Conservation (phyloP, 2,113 vertebrate genomes). For the Thamnophis sirtalis region DNA sequence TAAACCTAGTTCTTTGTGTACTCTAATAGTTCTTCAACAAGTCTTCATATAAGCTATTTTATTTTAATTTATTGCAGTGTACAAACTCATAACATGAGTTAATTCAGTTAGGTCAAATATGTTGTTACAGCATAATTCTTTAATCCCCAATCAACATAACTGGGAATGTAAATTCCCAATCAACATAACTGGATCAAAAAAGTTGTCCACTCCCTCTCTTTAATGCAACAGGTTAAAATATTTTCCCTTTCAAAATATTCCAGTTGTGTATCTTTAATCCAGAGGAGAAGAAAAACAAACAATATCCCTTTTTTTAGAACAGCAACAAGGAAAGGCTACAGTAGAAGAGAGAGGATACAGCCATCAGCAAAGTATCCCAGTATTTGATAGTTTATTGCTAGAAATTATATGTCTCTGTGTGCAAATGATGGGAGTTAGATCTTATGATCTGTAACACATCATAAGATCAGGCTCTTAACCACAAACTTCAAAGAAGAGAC, state of each 20-base stretch:
- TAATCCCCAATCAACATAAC: background rate
- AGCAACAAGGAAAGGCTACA: background rate
- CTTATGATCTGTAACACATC: background rate
- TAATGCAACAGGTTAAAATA: background rate
- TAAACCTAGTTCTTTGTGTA: too few species aligned
- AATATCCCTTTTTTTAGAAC: background rate
- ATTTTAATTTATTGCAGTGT: background rate
- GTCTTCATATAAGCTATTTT: background rate
- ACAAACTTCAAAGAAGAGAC: constrained; percentile 4
- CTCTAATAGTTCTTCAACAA: background rate
- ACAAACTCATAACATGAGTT: background rate
- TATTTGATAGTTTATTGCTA: background rate
- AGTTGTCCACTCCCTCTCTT: background rate
- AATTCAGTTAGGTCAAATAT: background rate
- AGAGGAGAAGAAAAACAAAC: background rate
- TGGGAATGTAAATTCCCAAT: background rate
- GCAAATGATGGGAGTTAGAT: constrained; percentile 5
- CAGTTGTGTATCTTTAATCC: background rate
- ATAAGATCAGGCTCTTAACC: constrained; percentile 9
- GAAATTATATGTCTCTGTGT: background rate
- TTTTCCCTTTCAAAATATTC: background rate
- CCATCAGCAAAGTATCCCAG: background rate
- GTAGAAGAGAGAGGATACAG: background rate
- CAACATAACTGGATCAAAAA: background rate
- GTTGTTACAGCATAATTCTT: background rate